Conservation (phyloP, 2,888 invertebrate genomes). For the Philonicus albiceps region DNA sequence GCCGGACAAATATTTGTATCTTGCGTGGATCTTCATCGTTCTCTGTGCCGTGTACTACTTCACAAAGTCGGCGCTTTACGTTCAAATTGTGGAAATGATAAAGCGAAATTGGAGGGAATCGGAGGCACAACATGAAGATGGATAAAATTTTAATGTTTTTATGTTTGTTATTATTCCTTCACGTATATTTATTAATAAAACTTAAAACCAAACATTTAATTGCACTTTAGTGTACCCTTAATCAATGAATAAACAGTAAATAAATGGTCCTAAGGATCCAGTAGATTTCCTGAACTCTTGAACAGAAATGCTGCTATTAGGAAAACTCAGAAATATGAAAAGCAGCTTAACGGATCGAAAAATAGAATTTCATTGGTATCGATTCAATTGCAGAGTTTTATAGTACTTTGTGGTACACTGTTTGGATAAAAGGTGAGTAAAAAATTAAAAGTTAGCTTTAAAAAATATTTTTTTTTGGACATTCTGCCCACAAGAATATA, state of each 20-base stretch:
- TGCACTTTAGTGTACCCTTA: not conserved
- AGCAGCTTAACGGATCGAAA: too few species aligned
- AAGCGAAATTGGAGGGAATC: slow-evolving; percentile 89
- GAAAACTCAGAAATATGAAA: too few species aligned
- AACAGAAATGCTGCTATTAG: too few species aligned
- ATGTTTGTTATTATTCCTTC: not conserved
- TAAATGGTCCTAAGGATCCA: too few species aligned
- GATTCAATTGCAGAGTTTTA: too few species aligned
- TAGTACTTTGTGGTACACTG: too few species aligned
- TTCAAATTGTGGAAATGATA: slow-evolving; percentile 80
- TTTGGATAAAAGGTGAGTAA: not conserved
- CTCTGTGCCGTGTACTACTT: slow-evolving; percentile 78
- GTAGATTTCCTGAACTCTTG: too few species aligned
- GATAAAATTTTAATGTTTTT: not conserved
- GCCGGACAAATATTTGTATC: slow-evolving; percentile 80
- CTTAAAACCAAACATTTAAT: not conserved
- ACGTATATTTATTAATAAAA: slow-evolving; percentile 16
- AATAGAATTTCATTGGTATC: too few species aligned
- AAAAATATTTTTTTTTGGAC: not conserved
- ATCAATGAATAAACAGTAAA: too few species aligned
- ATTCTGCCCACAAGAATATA: not conserved
- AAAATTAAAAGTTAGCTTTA: not conserved
- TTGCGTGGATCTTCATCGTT: slow-evolving; percentile 87
- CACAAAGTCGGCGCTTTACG: slow-evolving; percentile 77
- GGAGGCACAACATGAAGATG: slow-evolving; percentile 67